These are phyloP conservation scores for Monodelphis domestica DNA, from an alignment of 2,797 vertebrate species.

Conservation along the genomic window DNA sequence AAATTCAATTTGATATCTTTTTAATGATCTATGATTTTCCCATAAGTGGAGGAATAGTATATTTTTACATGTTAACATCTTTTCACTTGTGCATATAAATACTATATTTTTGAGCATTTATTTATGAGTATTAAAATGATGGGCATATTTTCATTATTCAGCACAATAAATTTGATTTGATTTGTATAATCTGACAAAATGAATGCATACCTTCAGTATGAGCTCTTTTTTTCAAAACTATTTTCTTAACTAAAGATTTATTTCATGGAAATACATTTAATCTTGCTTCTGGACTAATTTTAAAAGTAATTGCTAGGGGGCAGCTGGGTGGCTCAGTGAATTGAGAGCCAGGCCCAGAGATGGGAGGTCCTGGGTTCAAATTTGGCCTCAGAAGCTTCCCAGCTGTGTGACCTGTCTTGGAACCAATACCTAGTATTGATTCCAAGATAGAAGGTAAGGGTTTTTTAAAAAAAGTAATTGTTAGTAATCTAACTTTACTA, in stretches of 20 bases:
- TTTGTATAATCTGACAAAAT: conserved; percentile 83
- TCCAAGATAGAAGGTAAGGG: no score
- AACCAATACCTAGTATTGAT: no score
- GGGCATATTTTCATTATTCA: conserved; percentile 84
- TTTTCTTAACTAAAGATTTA: conserved; percentile 85
- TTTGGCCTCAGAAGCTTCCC: no score
- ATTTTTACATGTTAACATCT: conserved; percentile 85
- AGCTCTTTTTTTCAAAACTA: conserved; percentile 84
- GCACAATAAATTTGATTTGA: conserved; percentile 82
- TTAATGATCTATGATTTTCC: conserved; percentile 78
- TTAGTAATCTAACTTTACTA: conserved; percentile 80
- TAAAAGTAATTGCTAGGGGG: conserved; percentile 80
- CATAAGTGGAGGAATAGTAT: conserved; percentile 82
- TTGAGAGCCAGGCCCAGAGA: no score
- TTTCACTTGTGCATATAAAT: conserved; percentile 85
- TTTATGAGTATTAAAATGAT: conserved; percentile 84
- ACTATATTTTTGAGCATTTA: conserved; percentile 79
- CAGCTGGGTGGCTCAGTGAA: no score
- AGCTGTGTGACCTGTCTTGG: no score
- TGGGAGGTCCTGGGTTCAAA: no score
- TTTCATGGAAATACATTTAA: conserved; percentile 78
- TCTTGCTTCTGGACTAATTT: conserved; percentile 81
- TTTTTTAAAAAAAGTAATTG: conserved; percentile 77
- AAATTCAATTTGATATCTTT: conserved; percentile 78
- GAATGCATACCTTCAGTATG: conserved; percentile 81